These are phyloP conservation scores for Cotesia vestalis DNA, from an alignment of 1,140 invertebrate genomes.

Conservation along the genomic window DNA sequence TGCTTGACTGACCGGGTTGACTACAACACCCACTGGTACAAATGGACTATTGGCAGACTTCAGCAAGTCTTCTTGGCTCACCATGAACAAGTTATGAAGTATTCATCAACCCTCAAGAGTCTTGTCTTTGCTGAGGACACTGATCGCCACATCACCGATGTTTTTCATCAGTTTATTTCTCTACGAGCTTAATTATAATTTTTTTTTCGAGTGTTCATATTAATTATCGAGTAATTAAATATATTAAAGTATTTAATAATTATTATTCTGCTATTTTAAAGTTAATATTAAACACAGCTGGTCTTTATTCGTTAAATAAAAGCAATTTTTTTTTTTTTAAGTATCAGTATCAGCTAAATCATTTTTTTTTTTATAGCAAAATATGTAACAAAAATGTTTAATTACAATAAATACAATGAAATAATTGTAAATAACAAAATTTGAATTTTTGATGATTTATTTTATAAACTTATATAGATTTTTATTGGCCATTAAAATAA, in stretches of 20 bases:
- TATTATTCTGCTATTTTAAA: no score
- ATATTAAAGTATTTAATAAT: no score
- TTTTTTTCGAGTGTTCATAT: no score
- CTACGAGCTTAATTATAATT: conserved; percentile 68
- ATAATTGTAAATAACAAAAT: no score
- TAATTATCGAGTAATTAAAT: no score
- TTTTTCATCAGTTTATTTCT: conserved; percentile 96
- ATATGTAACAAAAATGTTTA: conserved; percentile 38
- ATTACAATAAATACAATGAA: not conserved
- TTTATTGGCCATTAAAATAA: no score
- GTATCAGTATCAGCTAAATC: no score
- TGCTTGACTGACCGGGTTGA: conserved; percentile 93
- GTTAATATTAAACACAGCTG: no score
- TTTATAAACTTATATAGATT: no score
- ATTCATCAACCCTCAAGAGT: conserved; percentile 92
- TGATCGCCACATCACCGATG: conserved; percentile 94
- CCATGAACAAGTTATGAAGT: conserved; percentile 97
- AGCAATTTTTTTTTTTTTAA: conserved; percentile 33
- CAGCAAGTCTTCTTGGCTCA: conserved; percentile 97
- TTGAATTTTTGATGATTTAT: no score
- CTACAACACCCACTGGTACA: conserved; percentile 96
- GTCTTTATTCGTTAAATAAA: conserved; percentile 13
- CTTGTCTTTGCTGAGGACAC: conserved; percentile 95
- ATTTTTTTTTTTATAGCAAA: conserved; percentile 30
- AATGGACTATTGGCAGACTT: conserved; percentile 93